Evolutionary conservation across 1,140 invertebrate genomes (phyloP).

Genomic region (Ceratoteleas bidentatus): DNA sequence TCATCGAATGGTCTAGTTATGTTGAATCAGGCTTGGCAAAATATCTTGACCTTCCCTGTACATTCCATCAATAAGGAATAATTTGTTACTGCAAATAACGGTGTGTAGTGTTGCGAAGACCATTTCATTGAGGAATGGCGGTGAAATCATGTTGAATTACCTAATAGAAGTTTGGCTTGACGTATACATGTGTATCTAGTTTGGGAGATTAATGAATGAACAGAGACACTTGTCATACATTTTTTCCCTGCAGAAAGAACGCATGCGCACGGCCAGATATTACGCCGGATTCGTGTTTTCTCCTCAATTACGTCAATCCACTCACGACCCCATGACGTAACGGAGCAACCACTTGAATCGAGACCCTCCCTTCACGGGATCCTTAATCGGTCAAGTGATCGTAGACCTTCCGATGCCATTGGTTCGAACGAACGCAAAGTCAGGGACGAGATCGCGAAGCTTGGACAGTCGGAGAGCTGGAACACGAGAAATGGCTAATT

Average conservation of each 20-base stretch:
- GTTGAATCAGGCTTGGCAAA: no score
- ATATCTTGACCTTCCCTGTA: no score
- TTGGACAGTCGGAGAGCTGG: conserved; percentile 67
- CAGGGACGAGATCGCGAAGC: conserved; percentile 57
- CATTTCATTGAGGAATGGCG: no score
- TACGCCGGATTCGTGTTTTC: conserved; percentile 75
- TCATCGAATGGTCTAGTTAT: no score
- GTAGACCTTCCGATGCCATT: conserved; percentile 72
- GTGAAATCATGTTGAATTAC: no score
- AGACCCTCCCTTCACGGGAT: conserved; percentile 76
- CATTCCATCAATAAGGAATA: no score
- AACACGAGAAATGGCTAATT: conserved; percentile 82
- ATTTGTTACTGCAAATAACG: no score
- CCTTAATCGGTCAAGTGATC: conserved; percentile 82
- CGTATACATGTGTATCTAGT: no score
- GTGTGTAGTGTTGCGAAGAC: no score
- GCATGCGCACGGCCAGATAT: conserved; percentile 19
- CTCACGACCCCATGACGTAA: conserved; percentile 76
- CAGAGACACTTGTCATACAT: conserved; percentile 53
- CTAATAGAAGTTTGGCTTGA: no score
- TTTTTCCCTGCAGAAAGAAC: conserved; percentile 46
- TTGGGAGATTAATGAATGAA: conserved; percentile 29
- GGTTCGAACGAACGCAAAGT: conserved; percentile 64
- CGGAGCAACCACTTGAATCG: conserved; percentile 76
- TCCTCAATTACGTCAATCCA: conserved; percentile 82